A percentile compares a stretch with the other conserved stretches of the same genome.
These are phyloP conservation scores for Agrochola lota DNA, from an alignment of 2,888 invertebrate species.

Conservation along the genomic window DNA sequence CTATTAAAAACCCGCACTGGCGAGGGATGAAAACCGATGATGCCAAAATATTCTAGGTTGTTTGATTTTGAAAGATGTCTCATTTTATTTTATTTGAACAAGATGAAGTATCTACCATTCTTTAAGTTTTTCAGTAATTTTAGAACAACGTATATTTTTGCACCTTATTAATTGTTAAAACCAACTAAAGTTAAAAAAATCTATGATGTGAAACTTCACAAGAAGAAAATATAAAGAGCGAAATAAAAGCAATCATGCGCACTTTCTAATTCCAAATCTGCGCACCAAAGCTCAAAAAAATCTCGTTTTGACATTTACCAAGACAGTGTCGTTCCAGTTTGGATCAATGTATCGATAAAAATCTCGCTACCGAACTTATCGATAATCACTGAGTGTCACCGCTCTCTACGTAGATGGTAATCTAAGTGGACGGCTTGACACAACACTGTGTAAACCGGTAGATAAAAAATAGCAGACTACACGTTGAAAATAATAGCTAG, in stretches of 20 bases:
- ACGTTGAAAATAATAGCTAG: constrained; percentile 66
- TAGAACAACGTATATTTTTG: neutral
- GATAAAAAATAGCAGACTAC: constrained; percentile 64
- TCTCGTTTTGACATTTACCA: constrained; percentile 67
- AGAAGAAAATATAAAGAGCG: neutral
- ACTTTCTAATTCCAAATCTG: constrained; percentile 62
- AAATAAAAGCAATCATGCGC: constrained; percentile 12
- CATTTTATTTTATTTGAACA: neutral
- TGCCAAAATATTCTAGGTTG: constrained; percentile 15
- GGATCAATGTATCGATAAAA: constrained; percentile 74
- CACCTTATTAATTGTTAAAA: neutral
- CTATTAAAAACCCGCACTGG: constrained; percentile 42
- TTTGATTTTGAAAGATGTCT: neutral
- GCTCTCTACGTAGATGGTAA: constrained; percentile 79
- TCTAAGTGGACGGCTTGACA: constrained; percentile 71
- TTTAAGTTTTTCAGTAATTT: neutral
- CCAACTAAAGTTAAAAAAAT: neutral
- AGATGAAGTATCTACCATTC: neutral
- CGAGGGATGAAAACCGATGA: constrained; percentile 13
- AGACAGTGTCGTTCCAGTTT: constrained; percentile 64
- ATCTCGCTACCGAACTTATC: constrained; percentile 77
- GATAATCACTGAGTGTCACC: constrained; percentile 79
- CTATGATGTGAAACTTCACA: neutral
- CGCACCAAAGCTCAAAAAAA: constrained; percentile 45
- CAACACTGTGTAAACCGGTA: constrained; percentile 72